A percentile compares a stretch with the other conserved stretches of the same genome.
Conservation (phyloP, 2,113 vertebrate genomes). For the Mus pahari region DNA sequence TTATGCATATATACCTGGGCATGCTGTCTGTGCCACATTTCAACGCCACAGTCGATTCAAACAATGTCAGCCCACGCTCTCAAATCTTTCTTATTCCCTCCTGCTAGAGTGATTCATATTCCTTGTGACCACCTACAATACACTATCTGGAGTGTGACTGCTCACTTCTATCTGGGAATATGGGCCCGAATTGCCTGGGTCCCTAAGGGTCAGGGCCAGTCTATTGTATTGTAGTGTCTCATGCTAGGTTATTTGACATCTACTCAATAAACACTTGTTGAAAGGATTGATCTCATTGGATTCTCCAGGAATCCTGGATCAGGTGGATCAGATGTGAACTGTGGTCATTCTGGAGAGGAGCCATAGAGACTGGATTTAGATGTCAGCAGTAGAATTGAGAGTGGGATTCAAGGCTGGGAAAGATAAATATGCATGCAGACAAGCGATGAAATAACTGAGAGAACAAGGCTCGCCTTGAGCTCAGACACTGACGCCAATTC, state of each 20-base stretch:
- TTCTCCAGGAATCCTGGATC: not conserved
- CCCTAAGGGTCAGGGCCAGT: not conserved
- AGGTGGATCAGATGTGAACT: not conserved
- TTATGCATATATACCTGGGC: not conserved
- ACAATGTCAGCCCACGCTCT: not conserved
- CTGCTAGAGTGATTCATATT: not conserved
- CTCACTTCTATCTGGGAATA: not conserved
- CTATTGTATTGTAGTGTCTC: not conserved
- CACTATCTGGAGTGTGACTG: not conserved
- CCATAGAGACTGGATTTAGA: not conserved
- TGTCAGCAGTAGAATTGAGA: not conserved
- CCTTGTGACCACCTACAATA: too few species aligned
- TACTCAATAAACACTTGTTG: not conserved
- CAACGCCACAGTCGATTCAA: not conserved
- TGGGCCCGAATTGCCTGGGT: too few species aligned
- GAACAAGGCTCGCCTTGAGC: not conserved
- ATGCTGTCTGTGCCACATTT: not conserved
- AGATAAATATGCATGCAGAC: not conserved
- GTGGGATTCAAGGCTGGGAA: not conserved
- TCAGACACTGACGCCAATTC: accelerated
- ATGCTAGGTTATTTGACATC: not conserved
- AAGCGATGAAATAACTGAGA: not conserved
- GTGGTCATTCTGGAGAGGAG: not conserved
- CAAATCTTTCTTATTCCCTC: not conserved
- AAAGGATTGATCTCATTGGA: not conserved